phyloP scores from a whole-genome alignment of 2,797 vertebrate species.

The Rhincodon typus region DNA sequence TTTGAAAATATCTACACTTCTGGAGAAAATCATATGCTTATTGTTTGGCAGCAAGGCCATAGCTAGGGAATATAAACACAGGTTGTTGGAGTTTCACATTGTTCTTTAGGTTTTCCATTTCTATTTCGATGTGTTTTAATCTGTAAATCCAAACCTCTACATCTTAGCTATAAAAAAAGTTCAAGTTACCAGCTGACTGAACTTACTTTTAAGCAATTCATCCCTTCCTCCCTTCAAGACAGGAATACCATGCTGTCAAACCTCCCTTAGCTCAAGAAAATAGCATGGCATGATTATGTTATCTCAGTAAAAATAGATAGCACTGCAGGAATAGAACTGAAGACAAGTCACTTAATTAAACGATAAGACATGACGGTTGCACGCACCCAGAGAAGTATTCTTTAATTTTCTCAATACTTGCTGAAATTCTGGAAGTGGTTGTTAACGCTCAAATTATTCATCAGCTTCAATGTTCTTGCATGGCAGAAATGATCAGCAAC shows the following conservation, averaged over 20 bases:
- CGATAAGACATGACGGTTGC: neutral
- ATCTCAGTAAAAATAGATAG: neutral
- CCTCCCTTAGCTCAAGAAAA: neutral
- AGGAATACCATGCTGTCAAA: neutral
- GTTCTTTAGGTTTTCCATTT: neutral
- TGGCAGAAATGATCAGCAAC: neutral
- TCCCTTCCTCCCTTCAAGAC: neutral
- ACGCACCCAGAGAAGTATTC: neutral
- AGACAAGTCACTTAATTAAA: neutral
- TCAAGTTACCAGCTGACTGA: neutral
- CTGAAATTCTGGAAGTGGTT: neutral
- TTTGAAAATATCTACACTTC: neutral
- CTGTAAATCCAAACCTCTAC: neutral
- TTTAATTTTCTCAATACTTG: neutral
- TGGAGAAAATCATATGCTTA: neutral
- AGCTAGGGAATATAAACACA: neutral
- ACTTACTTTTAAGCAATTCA: neutral
- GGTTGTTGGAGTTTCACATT: neutral
- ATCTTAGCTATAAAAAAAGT: neutral
- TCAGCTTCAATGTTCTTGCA: neutral
- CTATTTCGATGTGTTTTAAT: constrained; percentile 4
- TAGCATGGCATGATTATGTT: neutral
- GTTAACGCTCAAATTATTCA: constrained; percentile 5
- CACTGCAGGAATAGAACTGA: neutral
- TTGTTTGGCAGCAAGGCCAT: neutral